Base-by-base conservation (phyloP, 2,797 vertebrate species). In the Eulemur mongoz region DNA sequence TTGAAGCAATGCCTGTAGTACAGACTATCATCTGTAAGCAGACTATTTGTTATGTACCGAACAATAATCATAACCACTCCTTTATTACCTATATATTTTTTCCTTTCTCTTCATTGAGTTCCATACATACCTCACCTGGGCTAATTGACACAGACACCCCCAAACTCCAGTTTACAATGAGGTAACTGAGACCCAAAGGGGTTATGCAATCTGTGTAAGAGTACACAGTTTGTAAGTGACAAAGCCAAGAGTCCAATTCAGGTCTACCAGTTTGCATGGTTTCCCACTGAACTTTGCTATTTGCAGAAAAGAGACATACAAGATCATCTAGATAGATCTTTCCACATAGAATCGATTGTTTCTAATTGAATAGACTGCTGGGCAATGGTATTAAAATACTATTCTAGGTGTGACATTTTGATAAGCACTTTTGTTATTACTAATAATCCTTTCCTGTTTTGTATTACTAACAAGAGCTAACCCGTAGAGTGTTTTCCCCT, bases 361-460 rank as follows among this genome's bases (percentile, higher is more conserved):
- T 43, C 22, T 48, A 72, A 57, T 50, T 79, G 52, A 89, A 81
- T 18, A 52, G 40, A 63, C 22, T 57, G 25, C 61, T 82, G 32
- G 80, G 83, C 35, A 84, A 48, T 72, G 63, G 83, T 69, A 79
- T 76, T 50, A 93, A 89, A 92, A 61, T 38, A 88, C 57, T 83
- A 38, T 72, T 73, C 94, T 76, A 83, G 73, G 20, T 69, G n/a
- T 45, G 45, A 65, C 38, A n/a, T 50, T 79, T 92, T 67, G 63
- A 35, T 61, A 67, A 83, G 43, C 92, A 76, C 23, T 70, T 85
- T 50, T 67, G 70, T 89, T 38, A 27, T 52, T 79, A 94, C 22
- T 72, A 79, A 61, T 38, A 57, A 59, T 72, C 50, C 32, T 82
- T 89, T 72, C 35, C 25, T 40, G 50, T 67, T 69, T 95, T 82